Conservation (phyloP, 2,888 invertebrate species). For the Scaptomyza tumidula region DNA sequence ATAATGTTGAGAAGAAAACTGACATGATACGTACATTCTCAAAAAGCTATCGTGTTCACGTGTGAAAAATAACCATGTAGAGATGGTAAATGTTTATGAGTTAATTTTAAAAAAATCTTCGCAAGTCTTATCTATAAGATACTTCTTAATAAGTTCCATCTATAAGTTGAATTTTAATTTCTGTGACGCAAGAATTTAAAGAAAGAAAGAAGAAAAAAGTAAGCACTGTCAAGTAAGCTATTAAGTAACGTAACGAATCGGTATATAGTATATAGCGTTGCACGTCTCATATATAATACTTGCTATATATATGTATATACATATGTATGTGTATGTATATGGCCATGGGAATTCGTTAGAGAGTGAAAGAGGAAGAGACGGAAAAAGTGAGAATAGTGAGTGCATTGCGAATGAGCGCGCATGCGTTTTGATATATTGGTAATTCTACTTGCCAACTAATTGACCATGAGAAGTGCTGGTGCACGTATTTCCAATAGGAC, state of each 20-base stretch:
- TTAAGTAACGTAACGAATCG: conserved; percentile 23
- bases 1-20: no score
- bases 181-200: not conserved
- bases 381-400: not conserved
- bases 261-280: not conserved
- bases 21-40: no score
- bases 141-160: not conserved
- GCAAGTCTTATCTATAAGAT: no score
- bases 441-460: conserved; percentile 45
- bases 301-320: conserved; percentile 8
- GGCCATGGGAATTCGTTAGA: conserved; percentile 37
- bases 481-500: conserved; percentile 13
- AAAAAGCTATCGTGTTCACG: no score
- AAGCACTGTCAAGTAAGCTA: conserved; percentile 18
- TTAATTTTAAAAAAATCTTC: no score
- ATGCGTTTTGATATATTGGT: conserved; percentile 48
- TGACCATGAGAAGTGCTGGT: conserved; percentile 44
- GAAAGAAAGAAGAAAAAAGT: no score
- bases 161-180: not conserved
- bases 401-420: conserved; percentile 49
- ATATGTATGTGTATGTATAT: conserved; percentile 24
- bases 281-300: not conserved
- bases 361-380: not conserved
- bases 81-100: no score
- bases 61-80: no score